phyloP scores from a whole-genome alignment of 1,140 invertebrate genomes.

The Latrodectus geometricus region DNA sequence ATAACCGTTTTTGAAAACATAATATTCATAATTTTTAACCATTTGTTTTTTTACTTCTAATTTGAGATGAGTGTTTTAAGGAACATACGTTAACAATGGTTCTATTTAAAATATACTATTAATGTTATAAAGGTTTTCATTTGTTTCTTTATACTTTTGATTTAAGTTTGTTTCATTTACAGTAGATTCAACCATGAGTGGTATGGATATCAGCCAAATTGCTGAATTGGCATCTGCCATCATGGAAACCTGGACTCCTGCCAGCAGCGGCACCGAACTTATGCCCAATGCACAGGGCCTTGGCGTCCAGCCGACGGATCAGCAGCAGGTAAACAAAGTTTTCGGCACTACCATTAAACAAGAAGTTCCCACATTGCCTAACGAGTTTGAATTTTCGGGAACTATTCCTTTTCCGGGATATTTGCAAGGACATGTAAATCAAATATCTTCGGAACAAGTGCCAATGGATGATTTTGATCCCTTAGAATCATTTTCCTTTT shows the following conservation, averaged over 20 bases:
- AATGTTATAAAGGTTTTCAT: no score
- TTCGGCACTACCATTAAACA: constrained; percentile 38
- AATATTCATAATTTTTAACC: no score
- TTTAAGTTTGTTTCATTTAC: constrained; percentile 1
- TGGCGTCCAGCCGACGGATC: constrained; percentile 27
- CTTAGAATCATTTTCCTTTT: constrained; percentile 49
- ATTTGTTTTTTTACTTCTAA: no score
- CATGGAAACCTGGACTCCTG: constrained; percentile 49
- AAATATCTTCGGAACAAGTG: constrained; percentile 24
- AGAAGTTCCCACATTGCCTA: constrained; percentile 4
- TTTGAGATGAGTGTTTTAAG: no score
- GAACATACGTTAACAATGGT: no score
- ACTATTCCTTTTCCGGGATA: constrained; percentile 21
- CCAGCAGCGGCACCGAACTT: constrained; percentile 33
- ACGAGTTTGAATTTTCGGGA: constrained; percentile 23
- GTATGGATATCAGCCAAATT: constrained; percentile 52
- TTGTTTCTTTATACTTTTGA: neutral
- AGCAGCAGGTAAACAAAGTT: constrained; percentile 19
- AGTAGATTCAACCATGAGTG: constrained; percentile 42
- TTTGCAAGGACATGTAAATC: constrained; percentile 22
- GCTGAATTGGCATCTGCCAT: constrained; percentile 50
- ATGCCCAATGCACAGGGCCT: constrained; percentile 12
- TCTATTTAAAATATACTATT: no score
- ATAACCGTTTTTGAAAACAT: no score
- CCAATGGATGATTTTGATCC: constrained; percentile 58